Evolutionary conservation across 1,140 invertebrate genomes (phyloP), one percentile per base, ranked within the genome.

Genomic region (Panonychus citri): DNA sequence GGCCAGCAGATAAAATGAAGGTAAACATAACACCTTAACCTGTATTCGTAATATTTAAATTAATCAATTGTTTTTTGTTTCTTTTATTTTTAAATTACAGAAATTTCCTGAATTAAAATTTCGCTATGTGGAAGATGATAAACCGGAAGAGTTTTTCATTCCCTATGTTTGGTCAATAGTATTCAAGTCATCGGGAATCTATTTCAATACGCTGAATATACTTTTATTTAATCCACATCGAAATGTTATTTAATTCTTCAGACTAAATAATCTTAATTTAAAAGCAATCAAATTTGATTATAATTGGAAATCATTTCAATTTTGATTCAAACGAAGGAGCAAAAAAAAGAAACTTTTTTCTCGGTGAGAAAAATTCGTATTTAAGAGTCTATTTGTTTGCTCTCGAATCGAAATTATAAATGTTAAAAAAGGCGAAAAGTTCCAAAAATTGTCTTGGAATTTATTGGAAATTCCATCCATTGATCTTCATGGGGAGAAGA

Each of bases 31-130:
- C 1, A 3, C n/a, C 7, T 40, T n/a, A 40, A 39, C 37, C 37
- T 10, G 37, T 7, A 1, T 43, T 4, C 17, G 2, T 5, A 43
- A 12, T n/a, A 39, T 58, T 59, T 49, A 40, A 19, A 28, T 8
- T 37, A 53, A 61, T 27, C 30, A 58, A 8, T 48, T 58, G n/a
- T n/a, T n/a, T 50, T 24, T 28, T 34, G 2, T 55, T 1, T 19
- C 30, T 21, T 42, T 53, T 54, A 28, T 56, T 55, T 54, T 63
- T 56, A 59, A 43, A 59, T 55, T 63, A 66, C 69, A 93, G 85
- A 95, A 93, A 82, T 96, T 97, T 69, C 91, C 94, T 1, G 93
- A 97, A 64, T 70, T 98, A 46, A 97, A 95, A 69, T 99, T 97
- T 71, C 87, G 91, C 62, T 99, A 99, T 67, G 91, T 98, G 0